phyloP scores from a whole-genome alignment of 2,113 vertebrate species.

The Urocynchramus pylzowi region DNA sequence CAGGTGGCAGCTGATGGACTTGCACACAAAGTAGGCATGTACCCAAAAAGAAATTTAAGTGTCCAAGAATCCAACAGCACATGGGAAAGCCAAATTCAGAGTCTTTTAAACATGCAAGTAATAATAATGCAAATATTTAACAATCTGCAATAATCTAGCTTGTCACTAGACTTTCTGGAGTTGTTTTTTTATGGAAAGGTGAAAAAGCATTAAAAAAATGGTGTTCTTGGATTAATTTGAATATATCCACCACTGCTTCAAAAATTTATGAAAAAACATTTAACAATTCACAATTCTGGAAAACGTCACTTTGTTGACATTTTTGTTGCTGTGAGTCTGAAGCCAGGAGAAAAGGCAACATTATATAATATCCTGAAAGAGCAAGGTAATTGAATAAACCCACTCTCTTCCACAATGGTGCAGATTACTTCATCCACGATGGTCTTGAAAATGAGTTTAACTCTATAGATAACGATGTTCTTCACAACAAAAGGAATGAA shows the following conservation, averaged over 20 bases:
- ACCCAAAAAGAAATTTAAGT: neutral
- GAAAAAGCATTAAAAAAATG: neutral
- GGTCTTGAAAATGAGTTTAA: constrained; percentile 19
- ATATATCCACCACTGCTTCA: neutral
- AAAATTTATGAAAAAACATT: neutral
- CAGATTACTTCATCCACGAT: neutral
- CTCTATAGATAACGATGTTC: constrained; percentile 4
- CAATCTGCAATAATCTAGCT: neutral
- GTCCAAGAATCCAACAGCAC: neutral
- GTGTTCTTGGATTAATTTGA: neutral
- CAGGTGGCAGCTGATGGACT: neutral
- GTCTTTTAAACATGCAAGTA: neutral
- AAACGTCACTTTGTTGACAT: neutral
- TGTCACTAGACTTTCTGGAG: neutral
- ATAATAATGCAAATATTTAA: neutral
- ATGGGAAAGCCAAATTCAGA: neutral
- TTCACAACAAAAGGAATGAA: constrained; percentile 20
- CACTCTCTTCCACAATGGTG: neutral
- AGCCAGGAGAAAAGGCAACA: neutral
- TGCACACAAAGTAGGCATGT: neutral
- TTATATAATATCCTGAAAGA: neutral
- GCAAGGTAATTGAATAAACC: neutral
- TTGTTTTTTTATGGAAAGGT: neutral
- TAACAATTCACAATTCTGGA: neutral
- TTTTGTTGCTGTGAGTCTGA: neutral